Evolutionary conservation across 2,797 vertebrate species (phyloP).

Genomic region (Acrossocheilus fasciatus): DNA sequence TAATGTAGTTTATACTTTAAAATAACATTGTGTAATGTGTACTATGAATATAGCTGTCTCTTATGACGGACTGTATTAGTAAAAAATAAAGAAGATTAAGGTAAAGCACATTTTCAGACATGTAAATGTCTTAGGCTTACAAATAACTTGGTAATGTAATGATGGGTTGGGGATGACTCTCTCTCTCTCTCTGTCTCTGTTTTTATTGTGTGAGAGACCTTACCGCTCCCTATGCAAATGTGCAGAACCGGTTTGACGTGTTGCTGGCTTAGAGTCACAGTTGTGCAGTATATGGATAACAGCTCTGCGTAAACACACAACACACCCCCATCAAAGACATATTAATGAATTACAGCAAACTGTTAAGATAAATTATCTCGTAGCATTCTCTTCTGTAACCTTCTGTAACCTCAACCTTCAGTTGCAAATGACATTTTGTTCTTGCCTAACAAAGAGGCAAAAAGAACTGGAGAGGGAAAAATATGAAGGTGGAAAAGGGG

Average conservation of each 20-base stretch:
- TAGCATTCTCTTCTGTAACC: not conserved
- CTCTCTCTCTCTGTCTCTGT: not conserved
- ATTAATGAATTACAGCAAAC: not conserved
- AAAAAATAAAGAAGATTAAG: not conserved
- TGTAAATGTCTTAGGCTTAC: not conserved
- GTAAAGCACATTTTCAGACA: not conserved
- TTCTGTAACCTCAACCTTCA: not conserved
- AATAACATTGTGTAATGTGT: not conserved
- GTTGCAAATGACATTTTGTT: not conserved
- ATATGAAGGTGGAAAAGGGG: not conserved
- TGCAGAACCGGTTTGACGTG: conserved; percentile 42
- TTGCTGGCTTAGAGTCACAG: conserved; percentile 5
- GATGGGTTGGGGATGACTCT: not conserved
- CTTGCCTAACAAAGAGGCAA: not conserved
- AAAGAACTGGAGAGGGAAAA: not conserved
- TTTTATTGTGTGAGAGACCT: conserved; percentile 2
- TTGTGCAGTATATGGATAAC: not conserved
- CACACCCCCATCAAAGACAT: not conserved
- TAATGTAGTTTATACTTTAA: not conserved
- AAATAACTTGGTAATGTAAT: not conserved
- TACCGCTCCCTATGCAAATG: conserved; percentile 22
- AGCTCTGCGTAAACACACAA: not conserved
- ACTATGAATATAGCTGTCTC: not conserved
- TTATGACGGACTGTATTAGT: not conserved
- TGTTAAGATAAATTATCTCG: not conserved